Percentiles rank a stretch among this genome's conserved stretches.
Conservation (phyloP, 2,888 invertebrate genomes). For the Scelioninae gen. 1 region DNA sequence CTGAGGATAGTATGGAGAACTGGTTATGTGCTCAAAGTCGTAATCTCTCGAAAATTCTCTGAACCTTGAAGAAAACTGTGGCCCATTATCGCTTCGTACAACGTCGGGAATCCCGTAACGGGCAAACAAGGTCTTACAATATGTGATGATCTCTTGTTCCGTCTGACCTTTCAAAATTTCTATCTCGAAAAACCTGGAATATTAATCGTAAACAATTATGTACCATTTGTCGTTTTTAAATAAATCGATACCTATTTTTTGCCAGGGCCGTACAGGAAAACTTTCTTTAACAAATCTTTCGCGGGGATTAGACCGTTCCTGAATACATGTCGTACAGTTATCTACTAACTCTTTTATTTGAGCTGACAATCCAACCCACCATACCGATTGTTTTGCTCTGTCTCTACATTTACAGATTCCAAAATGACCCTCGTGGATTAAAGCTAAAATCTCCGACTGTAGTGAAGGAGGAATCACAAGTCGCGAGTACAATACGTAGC, state of each 20-base stretch:
- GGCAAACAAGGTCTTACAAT: slow-evolving; percentile 31
- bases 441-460: slow-evolving; percentile 61
- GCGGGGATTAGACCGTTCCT: slow-evolving; percentile 65
- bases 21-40: background rate
- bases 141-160: background rate
- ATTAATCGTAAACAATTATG: slow-evolving; percentile 71
- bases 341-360: slow-evolving; percentile 62
- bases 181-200: slow-evolving; percentile 37
- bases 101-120: slow-evolving; percentile 39
- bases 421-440: slow-evolving; percentile 73
- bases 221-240: slow-evolving; percentile 69
- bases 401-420: slow-evolving; percentile 72
- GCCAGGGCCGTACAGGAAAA: slow-evolving; percentile 65
- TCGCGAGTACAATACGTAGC: slow-evolving; percentile 63
- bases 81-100: slow-evolving; percentile 15
- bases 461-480: slow-evolving; percentile 67
- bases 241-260: slow-evolving; percentile 71
- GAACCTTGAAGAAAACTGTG: background rate
- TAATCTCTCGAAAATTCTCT: background rate
- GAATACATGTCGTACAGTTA: slow-evolving; percentile 63
- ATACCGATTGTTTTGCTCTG: slow-evolving; percentile 71
- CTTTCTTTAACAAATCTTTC: slow-evolving; percentile 62
- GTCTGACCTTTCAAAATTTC: background rate
- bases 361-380: slow-evolving; percentile 70
- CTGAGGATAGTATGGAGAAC: slow-evolving; percentile 4